These are phyloP conservation scores for Dermochelys coriacea DNA, from an alignment of 2,797 vertebrate genomes.

Conservation along the genomic window DNA sequence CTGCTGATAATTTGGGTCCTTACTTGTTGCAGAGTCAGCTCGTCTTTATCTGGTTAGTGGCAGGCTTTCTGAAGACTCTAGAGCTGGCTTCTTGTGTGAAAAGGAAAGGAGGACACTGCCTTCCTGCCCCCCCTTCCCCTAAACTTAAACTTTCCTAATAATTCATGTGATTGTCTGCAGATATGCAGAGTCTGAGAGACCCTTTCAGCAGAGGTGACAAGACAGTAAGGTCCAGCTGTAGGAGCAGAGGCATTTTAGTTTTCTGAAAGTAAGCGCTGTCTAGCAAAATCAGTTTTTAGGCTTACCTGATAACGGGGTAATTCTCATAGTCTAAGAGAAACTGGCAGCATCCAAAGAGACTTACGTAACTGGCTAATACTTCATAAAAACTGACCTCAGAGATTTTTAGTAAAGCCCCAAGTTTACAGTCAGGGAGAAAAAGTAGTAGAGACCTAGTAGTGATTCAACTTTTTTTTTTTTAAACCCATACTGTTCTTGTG, in stretches of 20 bases:
- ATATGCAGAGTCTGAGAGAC: neutral
- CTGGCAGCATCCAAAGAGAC: neutral
- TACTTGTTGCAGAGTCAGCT: neutral
- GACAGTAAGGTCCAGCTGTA: neutral
- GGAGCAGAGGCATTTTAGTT: neutral
- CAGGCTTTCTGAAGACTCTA: neutral
- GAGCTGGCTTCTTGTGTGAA: neutral
- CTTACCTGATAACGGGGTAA: neutral
- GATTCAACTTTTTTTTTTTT: neutral
- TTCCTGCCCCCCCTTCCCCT: neutral
- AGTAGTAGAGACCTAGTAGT: neutral
- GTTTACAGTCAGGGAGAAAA: constrained; percentile 2
- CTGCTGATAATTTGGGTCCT: neutral
- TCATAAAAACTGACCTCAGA: neutral
- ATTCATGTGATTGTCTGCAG: neutral
- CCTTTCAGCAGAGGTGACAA: neutral
- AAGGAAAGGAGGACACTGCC: constrained; percentile 6
- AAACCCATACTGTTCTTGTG: neutral
- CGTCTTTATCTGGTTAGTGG: neutral
- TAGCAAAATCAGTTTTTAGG: neutral
- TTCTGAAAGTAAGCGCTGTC: neutral
- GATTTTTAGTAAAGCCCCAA: neutral
- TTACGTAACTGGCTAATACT: neutral
- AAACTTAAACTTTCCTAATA: neutral
- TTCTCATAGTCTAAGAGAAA: neutral